Evolutionary conservation across 2,797 vertebrate genomes (phyloP).

Genomic region (Gadopsis bispinosus): DNA sequence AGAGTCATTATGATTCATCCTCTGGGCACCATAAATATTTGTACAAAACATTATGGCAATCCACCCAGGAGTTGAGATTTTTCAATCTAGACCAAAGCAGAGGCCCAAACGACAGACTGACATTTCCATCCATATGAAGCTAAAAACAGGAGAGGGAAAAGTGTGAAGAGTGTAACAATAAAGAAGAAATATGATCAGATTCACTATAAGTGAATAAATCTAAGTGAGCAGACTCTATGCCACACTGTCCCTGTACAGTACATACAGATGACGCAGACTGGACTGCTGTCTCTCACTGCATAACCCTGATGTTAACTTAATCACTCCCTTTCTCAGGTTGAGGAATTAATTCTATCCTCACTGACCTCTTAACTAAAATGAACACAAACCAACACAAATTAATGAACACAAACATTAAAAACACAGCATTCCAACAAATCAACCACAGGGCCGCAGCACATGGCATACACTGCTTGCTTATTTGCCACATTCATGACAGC

Average conservation of each 20-base stretch:
- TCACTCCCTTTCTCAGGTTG: not conserved
- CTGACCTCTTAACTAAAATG: not conserved
- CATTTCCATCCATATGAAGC: not conserved
- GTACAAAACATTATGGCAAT: no score
- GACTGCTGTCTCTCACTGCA: not conserved
- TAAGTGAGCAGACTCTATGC: not conserved
- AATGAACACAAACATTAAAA: not conserved
- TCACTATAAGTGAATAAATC: not conserved
- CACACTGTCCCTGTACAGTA: not conserved
- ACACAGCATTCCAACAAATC: no score
- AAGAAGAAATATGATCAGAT: not conserved
- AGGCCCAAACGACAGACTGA: not conserved
- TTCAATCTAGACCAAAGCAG: not conserved
- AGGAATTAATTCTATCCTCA: not conserved
- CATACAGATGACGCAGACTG: not conserved
- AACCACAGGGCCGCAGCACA: not conserved
- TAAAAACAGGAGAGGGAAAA: not conserved
- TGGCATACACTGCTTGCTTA: not conserved
- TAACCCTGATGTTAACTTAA: not conserved
- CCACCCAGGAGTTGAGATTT: not conserved
- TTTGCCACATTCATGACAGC: not conserved
- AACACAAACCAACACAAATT: not conserved
- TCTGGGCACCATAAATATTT: not conserved
- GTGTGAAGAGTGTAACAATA: not conserved
- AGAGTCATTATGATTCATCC: not conserved